phyloP scores from a whole-genome alignment of 2,113 vertebrate genomes.

The Argyrosomus japonicus region DNA sequence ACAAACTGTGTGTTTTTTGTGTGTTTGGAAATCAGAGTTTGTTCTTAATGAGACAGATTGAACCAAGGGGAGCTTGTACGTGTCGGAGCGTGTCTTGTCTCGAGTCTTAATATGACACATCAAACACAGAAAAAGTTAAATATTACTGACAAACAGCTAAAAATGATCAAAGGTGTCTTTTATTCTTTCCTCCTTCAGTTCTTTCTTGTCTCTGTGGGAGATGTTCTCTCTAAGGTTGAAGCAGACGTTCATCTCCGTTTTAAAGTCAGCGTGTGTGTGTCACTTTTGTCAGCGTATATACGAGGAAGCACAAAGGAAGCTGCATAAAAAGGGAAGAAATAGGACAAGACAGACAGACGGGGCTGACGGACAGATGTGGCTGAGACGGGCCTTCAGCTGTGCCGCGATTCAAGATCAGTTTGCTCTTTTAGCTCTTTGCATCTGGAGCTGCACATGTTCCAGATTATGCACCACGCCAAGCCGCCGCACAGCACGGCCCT shows the following conservation, averaged over 20 bases:
- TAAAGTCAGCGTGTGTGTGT: slow-evolving; percentile 11
- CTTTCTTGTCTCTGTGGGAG: slow-evolving; percentile 17
- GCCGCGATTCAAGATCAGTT: slow-evolving; percentile 5
- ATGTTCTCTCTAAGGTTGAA: slow-evolving; percentile 32
- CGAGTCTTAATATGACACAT: slow-evolving; percentile 17
- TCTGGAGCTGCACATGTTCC: slow-evolving; percentile 56
- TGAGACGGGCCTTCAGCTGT: not conserved
- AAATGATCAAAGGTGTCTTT: slow-evolving; percentile 42
- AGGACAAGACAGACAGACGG: slow-evolving; percentile 4
- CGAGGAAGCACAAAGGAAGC: slow-evolving; percentile 33
- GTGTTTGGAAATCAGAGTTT: not conserved
- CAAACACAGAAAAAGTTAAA: slow-evolving; percentile 24
- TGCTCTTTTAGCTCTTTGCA: slow-evolving; percentile 46
- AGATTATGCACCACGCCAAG: slow-evolving; percentile 26
- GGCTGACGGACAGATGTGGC: slow-evolving; percentile 31
- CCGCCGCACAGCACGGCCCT: slow-evolving; percentile 17
- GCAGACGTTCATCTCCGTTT: slow-evolving; percentile 20
- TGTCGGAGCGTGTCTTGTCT: slow-evolving; percentile 6
- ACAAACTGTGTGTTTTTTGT: not conserved
- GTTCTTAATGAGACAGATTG: not conserved
- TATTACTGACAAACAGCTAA: slow-evolving; percentile 27
- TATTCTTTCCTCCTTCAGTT: slow-evolving; percentile 21
- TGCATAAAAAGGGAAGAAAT: not conserved
- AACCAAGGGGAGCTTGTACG: not conserved
- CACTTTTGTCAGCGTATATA: slow-evolving; percentile 34